Base-by-base conservation (phyloP, 2,888 invertebrate species). In the Arctia plantaginis region DNA sequence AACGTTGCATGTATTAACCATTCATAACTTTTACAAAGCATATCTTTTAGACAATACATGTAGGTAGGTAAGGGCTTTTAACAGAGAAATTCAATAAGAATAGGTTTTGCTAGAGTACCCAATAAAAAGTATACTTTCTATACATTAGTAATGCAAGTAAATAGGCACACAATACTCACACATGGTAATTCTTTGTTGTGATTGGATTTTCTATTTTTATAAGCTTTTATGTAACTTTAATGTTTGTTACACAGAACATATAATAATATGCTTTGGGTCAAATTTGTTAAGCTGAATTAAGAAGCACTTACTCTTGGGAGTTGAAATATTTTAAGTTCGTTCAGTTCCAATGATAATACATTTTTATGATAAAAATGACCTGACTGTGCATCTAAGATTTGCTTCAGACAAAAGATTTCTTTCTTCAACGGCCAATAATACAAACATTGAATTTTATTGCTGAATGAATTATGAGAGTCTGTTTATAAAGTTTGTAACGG, bases 1-100 rank as follows among this genome's bases (percentile, higher is more conserved):
- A 80, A 83, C 64, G 64, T 65, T 23, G 44, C 51, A 66, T 27
- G 51, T 35, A 71, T 15, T 65, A 64, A 23, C 20, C 23, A 23
- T 64, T 64, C 13, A 15, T 30, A 70, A 62, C n/a, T 27, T 27
- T 41, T 20, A 39, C 39, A 44, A 13, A 62, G 41, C 41, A 70
- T 27, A 27, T 44, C 27, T 39, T 59, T 41, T 20, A 27, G 41
- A 69, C 39, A 59, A 69, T 41, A n/a, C 18, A 15, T 15, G 15
- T 69, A 7, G 20, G n/a, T n/a, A n/a, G n/a, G n/a, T n/a, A n/a
- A n/a, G 20, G 23, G 47, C 30, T 47, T 23, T 30, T 62, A 27
- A 62, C 62, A 62, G 62, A 27, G 18, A 27, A 59, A 59, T 59
- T 27, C n/a, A 27, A 27, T 27, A 59, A 10, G n/a, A 15, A 51